These are phyloP conservation scores for Pluvialis apricaria DNA, from an alignment of 2,113 vertebrate genomes.

Conservation along the genomic window DNA sequence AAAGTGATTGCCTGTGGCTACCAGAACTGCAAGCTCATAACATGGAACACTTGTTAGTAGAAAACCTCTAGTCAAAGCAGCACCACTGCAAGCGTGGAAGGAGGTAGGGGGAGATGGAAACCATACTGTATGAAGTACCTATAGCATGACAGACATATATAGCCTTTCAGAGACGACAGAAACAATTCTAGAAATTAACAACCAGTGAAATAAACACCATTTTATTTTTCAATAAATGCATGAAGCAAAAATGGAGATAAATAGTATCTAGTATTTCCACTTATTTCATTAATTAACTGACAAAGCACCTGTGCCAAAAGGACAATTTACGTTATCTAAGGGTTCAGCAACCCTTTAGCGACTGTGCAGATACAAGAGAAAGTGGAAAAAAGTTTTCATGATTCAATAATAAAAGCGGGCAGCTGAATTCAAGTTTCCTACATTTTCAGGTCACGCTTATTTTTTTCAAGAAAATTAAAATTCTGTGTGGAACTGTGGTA, in stretches of 20 bases:
- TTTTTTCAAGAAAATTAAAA: not conserved
- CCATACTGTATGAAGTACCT: not conserved
- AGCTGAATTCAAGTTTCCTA: not conserved
- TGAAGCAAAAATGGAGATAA: not conserved
- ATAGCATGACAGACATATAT: not conserved
- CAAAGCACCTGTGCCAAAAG: not conserved
- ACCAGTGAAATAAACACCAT: not conserved
- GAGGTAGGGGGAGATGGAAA: not conserved
- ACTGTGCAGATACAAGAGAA: not conserved
- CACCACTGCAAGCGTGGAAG: not conserved
- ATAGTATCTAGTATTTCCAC: not conserved
- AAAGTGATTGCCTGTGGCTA: not conserved
- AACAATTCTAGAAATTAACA: not conserved
- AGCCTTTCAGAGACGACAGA: not conserved
- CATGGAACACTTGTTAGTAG: not conserved
- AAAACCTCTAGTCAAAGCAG: not conserved
- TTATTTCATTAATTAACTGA: not conserved
- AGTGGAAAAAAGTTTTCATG: not conserved
- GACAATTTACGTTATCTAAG: not conserved
- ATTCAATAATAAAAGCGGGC: not conserved
- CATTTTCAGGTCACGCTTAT: not conserved
- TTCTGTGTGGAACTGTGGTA: not conserved
- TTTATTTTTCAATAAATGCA: not conserved
- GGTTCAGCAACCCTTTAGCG: not conserved
- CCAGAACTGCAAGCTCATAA: not conserved